Evolutionary conservation across 2,113 vertebrate species (phyloP).

Genomic region (Saguinus midas): DNA sequence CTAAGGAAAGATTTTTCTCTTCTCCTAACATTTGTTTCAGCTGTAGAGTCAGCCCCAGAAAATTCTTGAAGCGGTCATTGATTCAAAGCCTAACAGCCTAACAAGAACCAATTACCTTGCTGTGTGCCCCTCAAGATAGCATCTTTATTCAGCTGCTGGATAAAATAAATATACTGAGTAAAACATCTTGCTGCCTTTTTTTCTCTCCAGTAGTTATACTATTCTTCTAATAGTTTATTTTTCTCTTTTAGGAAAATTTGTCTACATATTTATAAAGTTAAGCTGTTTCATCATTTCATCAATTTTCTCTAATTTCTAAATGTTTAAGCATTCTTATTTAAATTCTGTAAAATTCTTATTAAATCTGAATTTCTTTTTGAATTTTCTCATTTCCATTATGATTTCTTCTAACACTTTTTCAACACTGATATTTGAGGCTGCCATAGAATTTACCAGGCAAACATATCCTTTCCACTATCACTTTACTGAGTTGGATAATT

Average conservation of each 20-base stretch:
- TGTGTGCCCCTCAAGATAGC: neutral
- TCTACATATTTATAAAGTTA: neutral
- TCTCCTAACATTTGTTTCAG: neutral
- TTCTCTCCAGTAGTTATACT: neutral
- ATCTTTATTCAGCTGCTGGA: neutral
- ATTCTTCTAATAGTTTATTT: neutral
- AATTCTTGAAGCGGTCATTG: neutral
- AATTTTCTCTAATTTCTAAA: neutral
- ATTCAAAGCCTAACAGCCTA: neutral
- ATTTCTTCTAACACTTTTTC: neutral
- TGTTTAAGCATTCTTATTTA: neutral
- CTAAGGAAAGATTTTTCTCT: neutral
- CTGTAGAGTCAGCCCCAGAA: neutral
- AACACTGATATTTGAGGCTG: neutral
- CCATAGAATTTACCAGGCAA: neutral
- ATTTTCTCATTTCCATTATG: neutral
- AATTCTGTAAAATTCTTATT: neutral
- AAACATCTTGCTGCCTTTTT: neutral
- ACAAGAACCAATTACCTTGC: neutral
- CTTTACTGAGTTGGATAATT: neutral
- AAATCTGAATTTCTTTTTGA: neutral
- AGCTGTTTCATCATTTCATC: neutral
- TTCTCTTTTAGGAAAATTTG: neutral
- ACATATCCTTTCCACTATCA: neutral
- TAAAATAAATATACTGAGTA: neutral